phyloP scores from a whole-genome alignment of 2,113 vertebrate species.

The Mirza zaza region DNA sequence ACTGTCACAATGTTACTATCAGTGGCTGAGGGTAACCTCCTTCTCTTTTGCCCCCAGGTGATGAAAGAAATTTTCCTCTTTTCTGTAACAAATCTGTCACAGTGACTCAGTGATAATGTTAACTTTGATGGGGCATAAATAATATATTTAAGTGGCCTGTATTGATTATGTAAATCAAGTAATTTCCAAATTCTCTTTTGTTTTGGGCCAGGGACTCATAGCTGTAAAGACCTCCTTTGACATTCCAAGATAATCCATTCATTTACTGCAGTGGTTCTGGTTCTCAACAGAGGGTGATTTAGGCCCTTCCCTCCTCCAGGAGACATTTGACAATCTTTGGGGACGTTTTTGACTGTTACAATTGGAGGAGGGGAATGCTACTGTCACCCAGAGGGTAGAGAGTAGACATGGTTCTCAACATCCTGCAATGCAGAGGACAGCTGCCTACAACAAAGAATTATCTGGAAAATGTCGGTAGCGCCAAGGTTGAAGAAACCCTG shows the following conservation, averaged over 20 bases:
- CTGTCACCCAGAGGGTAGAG: too few species aligned
- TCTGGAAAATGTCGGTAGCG: neutral
- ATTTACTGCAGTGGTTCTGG: neutral
- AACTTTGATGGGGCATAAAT: neutral
- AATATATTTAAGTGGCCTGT: neutral
- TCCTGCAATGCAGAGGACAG: neutral
- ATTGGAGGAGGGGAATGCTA: fast-evolving
- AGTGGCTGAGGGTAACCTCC: neutral
- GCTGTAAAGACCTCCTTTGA: neutral
- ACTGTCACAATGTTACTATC: neutral
- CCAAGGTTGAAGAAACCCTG: neutral
- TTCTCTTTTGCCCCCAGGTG: neutral
- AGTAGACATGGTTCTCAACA: neutral
- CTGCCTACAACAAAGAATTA: neutral
- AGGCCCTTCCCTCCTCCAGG: neutral
- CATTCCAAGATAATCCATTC: neutral
- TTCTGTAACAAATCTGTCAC: neutral
- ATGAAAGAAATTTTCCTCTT: neutral
- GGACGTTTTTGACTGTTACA: neutral
- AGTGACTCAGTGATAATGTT: neutral
- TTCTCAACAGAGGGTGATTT: neutral
- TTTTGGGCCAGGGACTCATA: neutral
- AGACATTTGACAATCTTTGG: neutral
- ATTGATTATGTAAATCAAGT: neutral
- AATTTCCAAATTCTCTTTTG: neutral